Percentiles rank a stretch among this genome's conserved stretches.
Conservation (phyloP, 2,113 vertebrate genomes). For the Albula goreensis region DNA sequence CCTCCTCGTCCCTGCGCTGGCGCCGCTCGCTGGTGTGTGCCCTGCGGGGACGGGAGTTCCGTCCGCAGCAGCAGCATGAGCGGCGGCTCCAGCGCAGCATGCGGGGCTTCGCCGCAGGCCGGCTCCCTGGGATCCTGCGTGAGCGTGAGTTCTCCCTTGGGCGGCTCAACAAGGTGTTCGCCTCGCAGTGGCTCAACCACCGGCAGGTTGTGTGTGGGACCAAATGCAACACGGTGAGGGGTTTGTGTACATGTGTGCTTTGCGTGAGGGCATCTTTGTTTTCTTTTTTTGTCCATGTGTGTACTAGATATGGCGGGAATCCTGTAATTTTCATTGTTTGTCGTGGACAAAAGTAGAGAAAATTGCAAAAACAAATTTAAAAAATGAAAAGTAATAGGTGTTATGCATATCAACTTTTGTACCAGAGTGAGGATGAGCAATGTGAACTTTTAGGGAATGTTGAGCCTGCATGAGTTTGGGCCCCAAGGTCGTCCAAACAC, state of each 20-base stretch:
- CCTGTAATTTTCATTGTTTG: too few species aligned
- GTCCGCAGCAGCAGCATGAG: conserved; percentile 84
- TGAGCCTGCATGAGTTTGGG: too few species aligned
- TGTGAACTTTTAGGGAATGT: too few species aligned
- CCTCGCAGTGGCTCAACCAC: conserved; percentile 97
- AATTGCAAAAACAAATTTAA: too few species aligned
- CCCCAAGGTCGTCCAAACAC: too few species aligned
- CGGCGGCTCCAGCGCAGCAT: conserved; percentile 78
- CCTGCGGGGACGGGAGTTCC: conserved; percentile 87
- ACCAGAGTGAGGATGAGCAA: too few species aligned
- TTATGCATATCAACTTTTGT: too few species aligned
- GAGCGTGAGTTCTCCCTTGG: conserved; percentile 94
- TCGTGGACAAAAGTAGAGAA: too few species aligned
- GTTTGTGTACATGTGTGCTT: conserved; percentile 44
- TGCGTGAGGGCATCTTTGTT: conserved; percentile 49
- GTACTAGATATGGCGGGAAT: neutral
- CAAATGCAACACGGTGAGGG: conserved; percentile 96
- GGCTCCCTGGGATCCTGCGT: conserved; percentile 86
- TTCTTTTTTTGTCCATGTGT: neutral
- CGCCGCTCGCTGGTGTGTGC: conserved; percentile 88
- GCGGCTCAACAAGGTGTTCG: conserved; percentile 96
- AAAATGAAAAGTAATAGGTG: too few species aligned
- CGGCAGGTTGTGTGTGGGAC: conserved; percentile 97
- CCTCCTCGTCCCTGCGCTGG: conserved; percentile 64
- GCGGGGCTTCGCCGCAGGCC: conserved; percentile 85